A percentile compares a stretch with the other conserved stretches of the same genome.
phyloP scores from a whole-genome alignment of 2,888 invertebrate species.

The Oxyteleia sp. region DNA sequence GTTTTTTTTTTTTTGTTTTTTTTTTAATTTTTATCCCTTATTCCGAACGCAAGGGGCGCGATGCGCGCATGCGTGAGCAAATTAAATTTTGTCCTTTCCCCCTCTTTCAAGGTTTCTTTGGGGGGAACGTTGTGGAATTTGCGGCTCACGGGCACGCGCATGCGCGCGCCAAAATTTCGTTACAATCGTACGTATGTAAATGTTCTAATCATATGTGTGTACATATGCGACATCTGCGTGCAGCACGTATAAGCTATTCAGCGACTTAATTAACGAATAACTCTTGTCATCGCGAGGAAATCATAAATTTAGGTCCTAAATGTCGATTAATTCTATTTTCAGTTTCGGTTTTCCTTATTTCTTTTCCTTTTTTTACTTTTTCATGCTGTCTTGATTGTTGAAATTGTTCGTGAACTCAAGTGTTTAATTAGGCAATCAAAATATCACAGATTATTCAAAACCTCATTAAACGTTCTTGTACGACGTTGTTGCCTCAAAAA shows the following conservation, averaged over 20 bases:
- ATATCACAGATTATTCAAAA: conserved; percentile 73
- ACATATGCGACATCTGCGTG: conserved; percentile 73
- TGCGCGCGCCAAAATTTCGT: conserved; percentile 41
- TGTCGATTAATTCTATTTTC: conserved; percentile 7
- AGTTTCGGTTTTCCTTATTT: conserved; percentile 2
- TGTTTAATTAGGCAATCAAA: conserved; percentile 71
- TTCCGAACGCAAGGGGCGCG: conserved; percentile 27
- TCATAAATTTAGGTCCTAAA: conserved; percentile 46
- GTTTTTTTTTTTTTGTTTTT: too few relatives aligned
- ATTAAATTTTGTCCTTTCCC: too few relatives aligned
- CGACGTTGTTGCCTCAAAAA: not conserved
- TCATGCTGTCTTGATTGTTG: not conserved
- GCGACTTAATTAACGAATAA: conserved; percentile 73
- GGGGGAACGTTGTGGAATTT: not conserved
- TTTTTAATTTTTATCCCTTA: conserved; percentile 29
- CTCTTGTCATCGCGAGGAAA: conserved; percentile 57
- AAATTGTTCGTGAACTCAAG: conserved; percentile 48
- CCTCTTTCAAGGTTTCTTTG: not conserved
- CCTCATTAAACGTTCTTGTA: conserved; percentile 49
- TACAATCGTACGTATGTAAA: conserved; percentile 59
- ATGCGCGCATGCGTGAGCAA: conserved; percentile 15
- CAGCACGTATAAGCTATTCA: conserved; percentile 70
- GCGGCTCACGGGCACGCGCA: conserved; percentile 10
- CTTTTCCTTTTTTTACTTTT: not conserved
- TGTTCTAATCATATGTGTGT: conserved; percentile 66